Evolutionary conservation across 2,797 vertebrate genomes (phyloP), one percentile per base, ranked within the genome.

Genomic region (Fistularia commersonii): DNA sequence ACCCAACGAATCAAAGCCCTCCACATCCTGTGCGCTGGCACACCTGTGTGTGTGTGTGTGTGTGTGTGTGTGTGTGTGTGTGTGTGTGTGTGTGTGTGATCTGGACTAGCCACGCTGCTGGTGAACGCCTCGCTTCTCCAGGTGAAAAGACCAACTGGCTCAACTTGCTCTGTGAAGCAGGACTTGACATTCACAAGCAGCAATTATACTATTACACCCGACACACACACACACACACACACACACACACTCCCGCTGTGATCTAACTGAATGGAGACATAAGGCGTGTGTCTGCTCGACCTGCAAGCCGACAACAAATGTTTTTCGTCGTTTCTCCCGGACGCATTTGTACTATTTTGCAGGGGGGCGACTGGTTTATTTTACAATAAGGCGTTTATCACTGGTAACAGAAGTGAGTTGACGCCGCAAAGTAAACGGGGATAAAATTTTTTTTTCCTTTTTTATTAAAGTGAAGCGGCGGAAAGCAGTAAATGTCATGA

Each of bases 161-260:
- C 48, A 77, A 80, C 77, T 73, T 7, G 74, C 56, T 72, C 58
- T 61, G 57, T 65, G 47, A 15, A 61, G 47, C 48, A 63, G 69
- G 65, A 61, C 57, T 54, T 61, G 51, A 39, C 56, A 56, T 36
- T 65, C 71, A 65, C 51, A 54, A 32, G 9, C 4, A 7, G 33
- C 54, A 14, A 45, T 23, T 23, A 23, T 23, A 23, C 23, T 23
- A 23, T 23, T 23, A 23, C 23, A 23, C 23, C 23, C 23, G 23
- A 33, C 44, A 37, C 47, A 52, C 36, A 42, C 43, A 51, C 54
- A 40, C 47, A 41, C 53, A 40, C 37, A 38, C 37, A 38, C 37
- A 38, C 37, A 38, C 11, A 7, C 13, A 40, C 8, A 40, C 11
- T 1, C 11, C 2, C 6, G 11, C 11, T n/a, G 13, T 40, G 13